phyloP scores from a whole-genome alignment of 2,888 invertebrate genomes.

The Oligia latruncula region DNA sequence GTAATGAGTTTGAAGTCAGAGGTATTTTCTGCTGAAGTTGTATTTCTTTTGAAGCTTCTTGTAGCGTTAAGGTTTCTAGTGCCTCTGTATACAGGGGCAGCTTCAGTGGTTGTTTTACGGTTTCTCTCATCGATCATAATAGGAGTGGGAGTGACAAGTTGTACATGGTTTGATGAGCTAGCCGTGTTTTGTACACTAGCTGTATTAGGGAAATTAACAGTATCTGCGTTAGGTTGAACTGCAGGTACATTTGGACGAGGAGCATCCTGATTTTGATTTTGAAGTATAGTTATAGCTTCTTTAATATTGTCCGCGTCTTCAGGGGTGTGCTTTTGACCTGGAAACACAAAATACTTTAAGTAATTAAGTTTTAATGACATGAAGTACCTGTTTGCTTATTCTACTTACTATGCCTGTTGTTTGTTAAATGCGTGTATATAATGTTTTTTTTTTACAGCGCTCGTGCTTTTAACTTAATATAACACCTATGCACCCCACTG shows the following conservation, averaged over 20 bases:
- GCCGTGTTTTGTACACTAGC: slow-evolving; percentile 24
- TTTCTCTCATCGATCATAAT: slow-evolving; percentile 81
- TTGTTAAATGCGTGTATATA: too few species aligned
- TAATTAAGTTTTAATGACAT: neutral
- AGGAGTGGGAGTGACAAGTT: slow-evolving; percentile 82
- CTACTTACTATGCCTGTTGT: neutral
- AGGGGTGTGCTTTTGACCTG: slow-evolving; percentile 81
- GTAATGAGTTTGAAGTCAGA: slow-evolving; percentile 76
- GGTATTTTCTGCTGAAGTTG: slow-evolving; percentile 67
- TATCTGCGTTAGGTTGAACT: slow-evolving; percentile 50
- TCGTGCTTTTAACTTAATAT: too few species aligned
- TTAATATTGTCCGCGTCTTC: slow-evolving; percentile 85
- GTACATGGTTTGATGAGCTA: slow-evolving; percentile 69
- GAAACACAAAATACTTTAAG: slow-evolving; percentile 25
- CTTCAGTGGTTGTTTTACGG: slow-evolving; percentile 72
- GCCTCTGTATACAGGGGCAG: slow-evolving; percentile 82
- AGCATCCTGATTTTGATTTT: slow-evolving; percentile 83
- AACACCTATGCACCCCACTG: too few species aligned
- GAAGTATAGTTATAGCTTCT: slow-evolving; percentile 85
- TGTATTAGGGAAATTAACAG: slow-evolving; percentile 30
- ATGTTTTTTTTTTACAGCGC: too few species aligned
- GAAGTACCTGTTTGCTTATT: neutral
- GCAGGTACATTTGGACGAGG: slow-evolving; percentile 62
- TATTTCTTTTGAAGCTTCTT: slow-evolving; percentile 60
- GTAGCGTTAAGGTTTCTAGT: slow-evolving; percentile 76